Base-by-base conservation (phyloP, 2,113 vertebrate genomes). In the Epinephelus moara region DNA sequence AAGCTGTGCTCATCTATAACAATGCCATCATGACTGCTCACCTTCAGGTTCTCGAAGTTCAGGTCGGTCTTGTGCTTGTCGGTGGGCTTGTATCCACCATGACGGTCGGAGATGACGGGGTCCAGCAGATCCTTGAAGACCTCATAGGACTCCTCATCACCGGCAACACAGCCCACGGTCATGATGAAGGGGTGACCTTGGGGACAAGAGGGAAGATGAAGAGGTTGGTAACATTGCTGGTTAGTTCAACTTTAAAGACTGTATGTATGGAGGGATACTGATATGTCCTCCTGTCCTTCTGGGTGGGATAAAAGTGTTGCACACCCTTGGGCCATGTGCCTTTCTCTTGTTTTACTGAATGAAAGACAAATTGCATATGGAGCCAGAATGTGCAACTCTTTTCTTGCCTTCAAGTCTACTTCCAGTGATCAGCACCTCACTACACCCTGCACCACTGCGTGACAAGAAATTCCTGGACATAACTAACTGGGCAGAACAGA, bases 31-130 rank as follows among this genome's bases (percentile, higher is more conserved):
- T 14, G 13, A 30, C 52, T 55, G 8, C 75, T 25, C 10, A 97
- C 97, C 97, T 98, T 98, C 93, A 98, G 96, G 95, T 98, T 98
- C 95, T 96, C 96, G 0, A 95, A 96, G 96, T 98, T 98, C 91
- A 98, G 96, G 93, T 98, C 97, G 0, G 97, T 99, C 91, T 90
- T 93, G 92, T 99, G 97, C 90, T 97, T 98, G 96, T 99, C 97
- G 0, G 97, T 98, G 91, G 97, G 96, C 47, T 98, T 98, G 95
- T 96, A 99, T 68, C 97, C 97, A 0, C 96, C 92, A 0, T 99
- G 97, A 87, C 97, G 96, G 94, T 99, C 97, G 2, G 96, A 95
- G 93, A 99, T 99, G 94, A 99, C 17, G 4, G 97, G 96, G 91
- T 99, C 97, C 1, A 99, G 95, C 84, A 99, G 92, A 0, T 96